Evolutionary conservation across 2,113 vertebrate species (phyloP).

Genomic region (Lethenteron reissneri): DNA sequence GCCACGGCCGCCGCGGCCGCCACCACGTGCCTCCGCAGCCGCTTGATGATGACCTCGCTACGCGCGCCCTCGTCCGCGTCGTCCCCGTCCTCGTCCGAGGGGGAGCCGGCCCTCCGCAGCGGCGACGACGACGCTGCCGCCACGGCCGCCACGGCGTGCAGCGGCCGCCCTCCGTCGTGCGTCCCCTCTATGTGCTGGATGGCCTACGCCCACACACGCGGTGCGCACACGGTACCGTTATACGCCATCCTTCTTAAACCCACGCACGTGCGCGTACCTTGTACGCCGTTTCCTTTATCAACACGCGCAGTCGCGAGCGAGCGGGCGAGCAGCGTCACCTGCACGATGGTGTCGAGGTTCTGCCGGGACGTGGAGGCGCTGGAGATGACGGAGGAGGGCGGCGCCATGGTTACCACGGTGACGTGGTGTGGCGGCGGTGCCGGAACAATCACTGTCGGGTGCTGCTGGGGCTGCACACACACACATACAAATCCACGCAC

Average conservation of each 20-base stretch:
- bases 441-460: constrained; percentile 82
- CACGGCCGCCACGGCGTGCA: constrained; percentile 50
- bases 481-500: no score
- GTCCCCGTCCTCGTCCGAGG: constrained; percentile 52
- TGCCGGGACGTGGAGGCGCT: constrained; percentile 70
- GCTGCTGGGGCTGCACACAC: constrained; percentile 30
- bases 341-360: constrained; percentile 95
- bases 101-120: constrained; percentile 28
- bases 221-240: not conserved
- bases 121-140: constrained; percentile 42
- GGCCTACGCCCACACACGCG: constrained; percentile 30
- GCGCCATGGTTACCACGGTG: constrained; percentile 87
- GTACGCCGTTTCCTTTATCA: not conserved
- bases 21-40: constrained; percentile 38
- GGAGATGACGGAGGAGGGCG: constrained; percentile 71
- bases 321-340: constrained; percentile 25
- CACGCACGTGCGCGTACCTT: not conserved
- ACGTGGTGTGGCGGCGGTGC: constrained; percentile 68
- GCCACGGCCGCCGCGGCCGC: constrained; percentile 18
- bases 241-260: not conserved
- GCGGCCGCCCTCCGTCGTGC: constrained; percentile 34
- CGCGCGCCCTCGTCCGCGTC: constrained; percentile 64
- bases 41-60: constrained; percentile 24
- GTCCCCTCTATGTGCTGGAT: constrained; percentile 98
- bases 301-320: not conserved